Conservation (phyloP, 2,113 vertebrate genomes). For the Bos indicus region DNA sequence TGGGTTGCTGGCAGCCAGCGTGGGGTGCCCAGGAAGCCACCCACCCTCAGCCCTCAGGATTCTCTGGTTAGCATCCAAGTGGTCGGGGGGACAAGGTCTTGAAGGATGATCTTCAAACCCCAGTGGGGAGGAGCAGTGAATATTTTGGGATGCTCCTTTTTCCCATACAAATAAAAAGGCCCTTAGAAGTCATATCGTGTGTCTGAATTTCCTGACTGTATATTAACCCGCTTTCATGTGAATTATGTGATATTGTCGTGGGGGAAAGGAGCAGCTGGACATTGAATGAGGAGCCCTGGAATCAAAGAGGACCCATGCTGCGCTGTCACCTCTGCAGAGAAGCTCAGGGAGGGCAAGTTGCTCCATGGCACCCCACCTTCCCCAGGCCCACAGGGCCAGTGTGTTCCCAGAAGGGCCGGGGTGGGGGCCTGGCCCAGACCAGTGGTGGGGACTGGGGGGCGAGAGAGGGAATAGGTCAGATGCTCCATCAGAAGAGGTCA, state of each 20-base stretch:
- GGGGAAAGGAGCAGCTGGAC: constrained; percentile 47
- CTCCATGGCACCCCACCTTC: not conserved
- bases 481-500: too few species aligned
- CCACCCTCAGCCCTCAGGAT: not conserved
- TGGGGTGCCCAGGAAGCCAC: not conserved
- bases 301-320: constrained; percentile 48
- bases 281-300: not conserved
- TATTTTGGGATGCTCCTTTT: constrained; percentile 70
- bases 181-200: constrained; percentile 76
- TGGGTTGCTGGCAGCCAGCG: constrained; percentile 3
- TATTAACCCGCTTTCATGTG: constrained; percentile 74
- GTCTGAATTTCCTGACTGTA: constrained; percentile 77
- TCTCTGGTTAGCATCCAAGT: constrained; percentile 44
- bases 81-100: constrained; percentile 23
- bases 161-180: constrained; percentile 76
- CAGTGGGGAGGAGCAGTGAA: constrained; percentile 66
- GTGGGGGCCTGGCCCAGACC: not conserved
- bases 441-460: accelerated
- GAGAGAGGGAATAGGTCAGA: accelerated
- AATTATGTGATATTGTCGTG: constrained; percentile 68
- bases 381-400: accelerated
- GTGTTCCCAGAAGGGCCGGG: not conserved
- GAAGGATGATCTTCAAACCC: constrained; percentile 64
- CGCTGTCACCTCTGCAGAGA: not conserved
- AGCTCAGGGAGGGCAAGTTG: accelerated